phyloP scores from a whole-genome alignment of 2,113 vertebrate species.

The Cynopterus brachyotis region DNA sequence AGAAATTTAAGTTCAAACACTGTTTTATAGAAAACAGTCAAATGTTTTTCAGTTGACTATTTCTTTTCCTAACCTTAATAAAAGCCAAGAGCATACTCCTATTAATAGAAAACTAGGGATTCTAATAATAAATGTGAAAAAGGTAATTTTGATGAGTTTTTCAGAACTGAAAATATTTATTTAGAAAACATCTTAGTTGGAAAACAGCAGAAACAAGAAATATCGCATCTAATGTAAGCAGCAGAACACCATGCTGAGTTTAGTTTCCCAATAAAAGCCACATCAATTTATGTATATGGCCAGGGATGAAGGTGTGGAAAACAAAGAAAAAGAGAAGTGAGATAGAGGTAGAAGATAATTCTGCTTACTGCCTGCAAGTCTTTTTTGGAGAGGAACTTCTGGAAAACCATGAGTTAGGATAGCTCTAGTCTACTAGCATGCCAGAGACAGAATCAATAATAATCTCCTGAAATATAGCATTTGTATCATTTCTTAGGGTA shows the following conservation, averaged over 20 bases:
- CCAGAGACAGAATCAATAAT: slow-evolving; percentile 40
- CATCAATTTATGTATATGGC: not conserved
- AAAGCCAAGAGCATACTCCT: not conserved
- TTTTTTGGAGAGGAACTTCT: not conserved
- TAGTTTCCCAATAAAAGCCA: slow-evolving; percentile 33
- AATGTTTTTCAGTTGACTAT: not conserved
- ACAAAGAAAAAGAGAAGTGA: not conserved
- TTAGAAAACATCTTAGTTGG: slow-evolving; percentile 14
- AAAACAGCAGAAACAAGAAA: slow-evolving; percentile 55
- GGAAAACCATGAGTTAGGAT: slow-evolving; percentile 12
- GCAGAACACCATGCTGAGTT: slow-evolving; percentile 24
- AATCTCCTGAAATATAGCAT: slow-evolving; percentile 27
- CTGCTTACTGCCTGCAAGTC: slow-evolving; percentile 7
- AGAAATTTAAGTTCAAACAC: not conserved
- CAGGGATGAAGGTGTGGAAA: not conserved
- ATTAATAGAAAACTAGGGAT: slow-evolving; percentile 28
- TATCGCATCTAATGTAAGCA: slow-evolving; percentile 34
- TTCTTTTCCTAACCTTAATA: slow-evolving; percentile 24
- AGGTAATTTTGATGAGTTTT: slow-evolving; percentile 49
- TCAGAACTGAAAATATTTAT: slow-evolving; percentile 66
- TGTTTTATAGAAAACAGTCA: not conserved
- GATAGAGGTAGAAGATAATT: slow-evolving; percentile 57
- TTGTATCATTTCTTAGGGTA: not conserved
- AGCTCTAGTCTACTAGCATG: not conserved
- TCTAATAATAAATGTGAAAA: slow-evolving; percentile 54